phyloP scores from a whole-genome alignment of 2,113 vertebrate species.

The Prunella fulvescens region DNA sequence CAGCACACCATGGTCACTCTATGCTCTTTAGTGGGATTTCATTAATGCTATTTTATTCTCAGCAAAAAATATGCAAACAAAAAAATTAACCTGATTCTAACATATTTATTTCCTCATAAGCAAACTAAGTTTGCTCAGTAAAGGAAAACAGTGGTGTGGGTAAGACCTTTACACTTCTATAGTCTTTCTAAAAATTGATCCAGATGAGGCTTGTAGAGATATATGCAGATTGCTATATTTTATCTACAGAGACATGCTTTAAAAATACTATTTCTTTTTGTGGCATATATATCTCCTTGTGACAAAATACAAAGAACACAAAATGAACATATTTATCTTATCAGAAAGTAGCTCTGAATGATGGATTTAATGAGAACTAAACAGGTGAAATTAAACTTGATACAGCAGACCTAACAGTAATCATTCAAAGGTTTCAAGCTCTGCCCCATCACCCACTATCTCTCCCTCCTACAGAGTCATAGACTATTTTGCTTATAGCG shows the following conservation, averaged over 20 bases:
- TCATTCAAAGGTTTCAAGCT: background rate
- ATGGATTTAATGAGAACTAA: constrained; percentile 33
- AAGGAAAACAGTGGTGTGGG: background rate
- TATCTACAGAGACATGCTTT: background rate
- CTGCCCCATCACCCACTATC: background rate
- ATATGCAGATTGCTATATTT: background rate
- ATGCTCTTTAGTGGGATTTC: background rate
- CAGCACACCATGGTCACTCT: rapidly evolving
- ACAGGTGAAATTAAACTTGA: constrained; percentile 5
- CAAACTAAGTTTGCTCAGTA: background rate
- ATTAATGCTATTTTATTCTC: background rate
- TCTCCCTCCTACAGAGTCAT: background rate
- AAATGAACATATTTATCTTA: constrained; percentile 40
- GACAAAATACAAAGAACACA: constrained; percentile 31
- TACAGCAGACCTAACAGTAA: background rate
- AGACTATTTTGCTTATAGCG: background rate
- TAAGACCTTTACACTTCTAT: background rate
- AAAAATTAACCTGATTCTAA: background rate
- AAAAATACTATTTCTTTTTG: background rate
- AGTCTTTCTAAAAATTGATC: background rate
- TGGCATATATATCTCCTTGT: background rate
- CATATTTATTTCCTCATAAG: background rate
- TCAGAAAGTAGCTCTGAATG: background rate
- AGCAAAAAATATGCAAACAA: background rate
- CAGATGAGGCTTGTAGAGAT: background rate